Percentiles rank a stretch among this genome's conserved stretches.
Conservation (phyloP, 2,113 vertebrate species). For the Gymnorhina tibicen region DNA sequence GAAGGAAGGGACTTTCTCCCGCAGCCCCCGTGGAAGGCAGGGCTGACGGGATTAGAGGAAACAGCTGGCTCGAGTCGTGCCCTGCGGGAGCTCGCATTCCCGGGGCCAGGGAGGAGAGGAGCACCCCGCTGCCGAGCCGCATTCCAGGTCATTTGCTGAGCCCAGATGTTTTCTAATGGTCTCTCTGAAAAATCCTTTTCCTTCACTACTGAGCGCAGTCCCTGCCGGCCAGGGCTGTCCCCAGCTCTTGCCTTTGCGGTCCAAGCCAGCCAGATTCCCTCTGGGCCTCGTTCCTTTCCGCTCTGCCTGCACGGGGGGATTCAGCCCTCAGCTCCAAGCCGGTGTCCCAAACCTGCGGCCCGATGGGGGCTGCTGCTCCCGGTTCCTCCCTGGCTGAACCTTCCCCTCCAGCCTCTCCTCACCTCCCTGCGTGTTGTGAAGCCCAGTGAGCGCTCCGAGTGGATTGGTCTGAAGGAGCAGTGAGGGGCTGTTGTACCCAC, state of each 20-base stretch:
- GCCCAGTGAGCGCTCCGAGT: neutral
- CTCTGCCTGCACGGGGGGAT: neutral
- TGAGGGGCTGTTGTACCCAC: neutral
- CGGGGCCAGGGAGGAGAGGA: slow-evolving; percentile 28
- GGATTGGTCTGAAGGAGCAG: neutral
- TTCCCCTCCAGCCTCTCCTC: neutral
- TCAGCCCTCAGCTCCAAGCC: neutral
- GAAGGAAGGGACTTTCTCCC: neutral
- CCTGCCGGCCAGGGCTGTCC: slow-evolving; percentile 20
- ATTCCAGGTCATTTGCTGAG: slow-evolving; percentile 69
- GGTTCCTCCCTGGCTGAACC: neutral
- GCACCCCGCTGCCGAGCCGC: slow-evolving; percentile 57
- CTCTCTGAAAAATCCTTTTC: slow-evolving; percentile 26
- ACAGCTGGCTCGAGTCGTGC: slow-evolving; percentile 64
- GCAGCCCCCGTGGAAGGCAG: slow-evolving; percentile 38
- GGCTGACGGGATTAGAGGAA: slow-evolving; percentile 70
- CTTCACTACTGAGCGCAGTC: neutral
- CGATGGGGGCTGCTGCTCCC: neutral
- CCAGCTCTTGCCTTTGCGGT: neutral
- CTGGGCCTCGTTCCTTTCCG: neutral
- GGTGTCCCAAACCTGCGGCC: neutral
- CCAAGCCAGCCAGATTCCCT: neutral
- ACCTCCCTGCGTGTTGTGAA: fast-evolving
- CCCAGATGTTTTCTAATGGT: slow-evolving; percentile 75
- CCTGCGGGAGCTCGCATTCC: slow-evolving; percentile 66